Evolutionary conservation across 2,888 invertebrate species (phyloP), one percentile per base, ranked within the genome.

Genomic region (Nesidiocoris tenuis): DNA sequence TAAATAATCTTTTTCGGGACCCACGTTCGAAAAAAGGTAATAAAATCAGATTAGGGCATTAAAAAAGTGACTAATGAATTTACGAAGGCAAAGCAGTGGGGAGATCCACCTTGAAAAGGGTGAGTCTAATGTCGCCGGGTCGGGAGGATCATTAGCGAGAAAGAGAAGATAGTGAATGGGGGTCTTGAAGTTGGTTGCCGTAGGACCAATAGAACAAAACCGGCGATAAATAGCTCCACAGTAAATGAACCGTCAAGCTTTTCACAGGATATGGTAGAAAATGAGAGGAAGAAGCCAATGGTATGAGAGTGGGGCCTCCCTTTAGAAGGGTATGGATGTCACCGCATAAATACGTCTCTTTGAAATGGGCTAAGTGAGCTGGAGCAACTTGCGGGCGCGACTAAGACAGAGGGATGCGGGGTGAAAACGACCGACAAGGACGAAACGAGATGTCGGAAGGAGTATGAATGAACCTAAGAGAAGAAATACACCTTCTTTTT

Each of bases 221-320:
- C 72, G 17, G 54, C 72, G 72, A 72, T 61, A 61, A 72, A 72
- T 61, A 54, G 63, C 61, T 39, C 72, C 25, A 25, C 72, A 61
- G 72, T 61, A 72, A 72, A 72, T 72, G 72, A 72, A 63, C 61
- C 72, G 61, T 72, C 63, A 61, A 61, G 72, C 72, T 61, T 72
- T 72, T 72, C 61, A 72, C 59, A 18, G 70, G 54, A 54, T 16
- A 57, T 39, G 39, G 39, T 39, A 39, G 39, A 39, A 39, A 39
- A 3, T 7, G 39, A 39, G 12, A 3, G 39, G 39, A 39, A 39
- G 39, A 39, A 39, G 39, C 12, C n/a, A n/a, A n/a, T n/a, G n/a
- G n/a, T n/a, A n/a, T n/a, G 39, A 39, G 5, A 12, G 39, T 7
- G 39, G 39, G 39, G 39, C 12, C 39, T 39, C 5, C 39, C 12